Percentiles rank a stretch among this genome's conserved stretches.
These are phyloP conservation scores for Bombus balteatus DNA, from an alignment of 1,140 invertebrate genomes.

Conservation along the genomic window DNA sequence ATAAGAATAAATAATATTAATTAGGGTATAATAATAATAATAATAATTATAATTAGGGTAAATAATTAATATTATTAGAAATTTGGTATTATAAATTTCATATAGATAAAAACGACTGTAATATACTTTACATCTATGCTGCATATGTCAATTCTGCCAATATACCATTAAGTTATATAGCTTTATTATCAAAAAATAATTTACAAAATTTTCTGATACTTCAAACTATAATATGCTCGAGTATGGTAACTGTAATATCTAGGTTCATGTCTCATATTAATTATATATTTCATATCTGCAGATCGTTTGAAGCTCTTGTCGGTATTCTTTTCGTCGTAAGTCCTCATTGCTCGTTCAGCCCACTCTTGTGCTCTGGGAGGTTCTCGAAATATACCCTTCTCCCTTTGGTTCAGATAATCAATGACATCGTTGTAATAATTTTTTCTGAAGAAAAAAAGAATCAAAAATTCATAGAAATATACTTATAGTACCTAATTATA, in stretches of 20 bases:
- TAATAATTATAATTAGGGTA: no score
- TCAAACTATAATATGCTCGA: conserved; percentile 80
- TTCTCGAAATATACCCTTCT: conserved; percentile 87
- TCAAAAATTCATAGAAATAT: background rate
- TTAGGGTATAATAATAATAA: no score
- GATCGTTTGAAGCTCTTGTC: conserved; percentile 75
- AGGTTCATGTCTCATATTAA: conserved; percentile 72
- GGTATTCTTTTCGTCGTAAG: conserved; percentile 84
- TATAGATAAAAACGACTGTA: background rate
- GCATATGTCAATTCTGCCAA: background rate
- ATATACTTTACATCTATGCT: conserved; percentile 5
- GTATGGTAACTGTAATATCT: conserved; percentile 81
- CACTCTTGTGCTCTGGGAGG: conserved; percentile 90
- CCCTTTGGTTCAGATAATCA: conserved; percentile 89
- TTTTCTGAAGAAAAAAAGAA: conserved; percentile 76
- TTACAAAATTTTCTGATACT: conserved; percentile 80
- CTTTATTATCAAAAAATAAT: conserved; percentile 10
- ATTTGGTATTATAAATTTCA: background rate
- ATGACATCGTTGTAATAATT: conserved; percentile 94
- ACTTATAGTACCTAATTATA: no score
- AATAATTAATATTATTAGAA: background rate
- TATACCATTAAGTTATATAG: background rate
- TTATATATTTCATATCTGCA: conserved; percentile 78
- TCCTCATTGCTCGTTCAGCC: conserved; percentile 90
- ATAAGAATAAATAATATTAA: no score